Conservation (phyloP, 2,888 invertebrate genomes). For the Caradrina clavipalpis region DNA sequence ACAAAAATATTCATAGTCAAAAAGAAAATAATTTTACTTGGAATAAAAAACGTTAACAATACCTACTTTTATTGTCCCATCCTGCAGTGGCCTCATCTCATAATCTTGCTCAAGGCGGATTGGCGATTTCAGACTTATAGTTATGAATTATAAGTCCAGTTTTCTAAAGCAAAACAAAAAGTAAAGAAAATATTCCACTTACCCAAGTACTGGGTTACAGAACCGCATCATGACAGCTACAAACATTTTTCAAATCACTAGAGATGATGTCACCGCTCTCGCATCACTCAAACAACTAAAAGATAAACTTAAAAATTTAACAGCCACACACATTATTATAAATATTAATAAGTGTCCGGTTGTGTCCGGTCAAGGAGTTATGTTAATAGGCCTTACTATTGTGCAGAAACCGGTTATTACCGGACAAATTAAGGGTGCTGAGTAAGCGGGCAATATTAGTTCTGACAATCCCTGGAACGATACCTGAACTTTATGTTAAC, state of each 20-base stretch:
- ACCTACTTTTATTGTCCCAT: no score
- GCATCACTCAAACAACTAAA: constrained; percentile 78
- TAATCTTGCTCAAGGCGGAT: no score
- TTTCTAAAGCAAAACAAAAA: not conserved
- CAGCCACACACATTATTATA: constrained; percentile 75
- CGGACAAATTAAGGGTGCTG: constrained; percentile 87
- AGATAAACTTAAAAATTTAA: constrained; percentile 64
- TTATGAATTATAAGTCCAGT: no score
- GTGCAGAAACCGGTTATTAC: constrained; percentile 84
- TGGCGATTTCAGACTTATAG: no score
- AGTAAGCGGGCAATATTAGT: constrained; percentile 67
- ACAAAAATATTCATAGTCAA: no score
- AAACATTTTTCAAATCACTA: constrained; percentile 44
- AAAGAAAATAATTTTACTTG: not conserved
- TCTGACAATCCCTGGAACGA: constrained; percentile 1
- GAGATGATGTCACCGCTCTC: constrained; percentile 65
- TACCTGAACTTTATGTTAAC: constrained; percentile 26
- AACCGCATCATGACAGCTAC: not conserved
- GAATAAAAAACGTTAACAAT: no score
- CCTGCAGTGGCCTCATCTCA: no score
- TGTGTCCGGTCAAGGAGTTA: constrained; percentile 89
- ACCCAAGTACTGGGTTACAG: constrained; percentile 16
- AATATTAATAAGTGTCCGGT: constrained; percentile 88
- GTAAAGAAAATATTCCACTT: constrained; percentile 18
- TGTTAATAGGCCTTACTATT: constrained; percentile 87